phyloP scores from a whole-genome alignment of 2,797 vertebrate species.

The Tenualosa thibaudeaui region DNA sequence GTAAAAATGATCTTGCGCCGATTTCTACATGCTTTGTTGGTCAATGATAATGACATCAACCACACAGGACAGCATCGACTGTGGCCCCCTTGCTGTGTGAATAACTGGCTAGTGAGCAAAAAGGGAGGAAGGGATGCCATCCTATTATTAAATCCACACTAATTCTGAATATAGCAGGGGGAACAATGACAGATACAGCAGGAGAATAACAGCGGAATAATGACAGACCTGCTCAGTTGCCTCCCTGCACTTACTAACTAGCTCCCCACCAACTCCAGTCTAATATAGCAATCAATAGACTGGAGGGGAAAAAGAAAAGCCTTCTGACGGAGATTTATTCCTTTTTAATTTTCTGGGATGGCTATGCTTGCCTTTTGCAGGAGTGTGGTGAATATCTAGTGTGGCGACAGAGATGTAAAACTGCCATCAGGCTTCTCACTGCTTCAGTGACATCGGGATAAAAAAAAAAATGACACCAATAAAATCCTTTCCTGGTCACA shows the following conservation, averaged over 20 bases:
- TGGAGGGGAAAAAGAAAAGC: not conserved
- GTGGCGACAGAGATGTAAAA: not conserved
- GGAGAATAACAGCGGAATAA: constrained; percentile 1
- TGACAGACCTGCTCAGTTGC: constrained; percentile 1
- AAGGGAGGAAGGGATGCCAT: not conserved
- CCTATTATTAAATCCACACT: constrained; percentile 11
- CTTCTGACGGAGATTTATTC: constrained; percentile 6
- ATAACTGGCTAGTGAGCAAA: not conserved
- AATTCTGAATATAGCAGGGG: not conserved
- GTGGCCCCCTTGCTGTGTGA: not conserved
- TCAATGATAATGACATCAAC: not conserved
- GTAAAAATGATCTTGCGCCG: not conserved
- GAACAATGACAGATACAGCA: constrained; percentile 9
- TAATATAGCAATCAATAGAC: constrained; percentile 13
- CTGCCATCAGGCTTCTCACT: not conserved
- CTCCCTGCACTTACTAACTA: constrained; percentile 8
- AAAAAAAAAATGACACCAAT: not conserved
- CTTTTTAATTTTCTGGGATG: constrained; percentile 18
- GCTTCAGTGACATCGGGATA: not conserved
- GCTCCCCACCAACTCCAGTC: not conserved
- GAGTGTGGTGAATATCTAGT: not conserved
- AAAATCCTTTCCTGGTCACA: not conserved
- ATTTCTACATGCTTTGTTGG: not conserved
- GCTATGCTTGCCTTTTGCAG: not conserved
- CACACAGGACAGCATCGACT: not conserved